A percentile compares a stretch with the other conserved stretches of the same genome.
phyloP scores from a whole-genome alignment of 2,888 invertebrate species.

The Scotopteryx bipunctaria region DNA sequence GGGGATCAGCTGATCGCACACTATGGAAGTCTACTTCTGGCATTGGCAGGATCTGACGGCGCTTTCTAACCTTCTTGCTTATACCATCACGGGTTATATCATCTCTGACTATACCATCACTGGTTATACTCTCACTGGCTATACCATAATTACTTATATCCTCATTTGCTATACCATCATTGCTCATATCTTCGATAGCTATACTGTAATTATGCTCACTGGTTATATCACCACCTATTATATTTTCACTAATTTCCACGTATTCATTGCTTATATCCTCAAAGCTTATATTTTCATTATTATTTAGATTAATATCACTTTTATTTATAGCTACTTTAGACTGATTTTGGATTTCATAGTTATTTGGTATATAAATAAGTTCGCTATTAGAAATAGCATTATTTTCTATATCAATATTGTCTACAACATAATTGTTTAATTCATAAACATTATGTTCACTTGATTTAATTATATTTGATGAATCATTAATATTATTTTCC shows the following conservation, averaged over 20 bases:
- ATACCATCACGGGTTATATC: neutral
- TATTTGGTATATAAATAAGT: constrained; percentile 12
- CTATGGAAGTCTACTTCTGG: constrained; percentile 44
- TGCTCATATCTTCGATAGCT: neutral
- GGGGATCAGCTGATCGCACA: constrained; percentile 40
- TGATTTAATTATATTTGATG: constrained; percentile 14
- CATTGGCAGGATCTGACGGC: constrained; percentile 30
- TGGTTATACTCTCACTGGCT: neutral
- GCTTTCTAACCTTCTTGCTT: constrained; percentile 1
- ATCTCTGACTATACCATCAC: neutral
- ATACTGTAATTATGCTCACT: neutral
- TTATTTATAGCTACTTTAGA: neutral
- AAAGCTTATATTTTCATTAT: no score
- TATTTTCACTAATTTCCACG: neutral
- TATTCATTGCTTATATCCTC: neutral
- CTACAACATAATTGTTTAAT: constrained; percentile 13
- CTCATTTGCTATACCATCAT: neutral
- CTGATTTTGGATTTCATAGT: neutral
- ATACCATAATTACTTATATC: neutral
- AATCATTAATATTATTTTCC: constrained; percentile 16
- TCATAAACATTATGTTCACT: constrained; percentile 6
- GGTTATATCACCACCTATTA: neutral
- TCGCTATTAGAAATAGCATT: constrained; percentile 12
- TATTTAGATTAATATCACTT: neutral
- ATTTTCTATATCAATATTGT: constrained; percentile 12